phyloP scores from a whole-genome alignment of 2,888 invertebrate genomes.

The Sesamia inferens region DNA sequence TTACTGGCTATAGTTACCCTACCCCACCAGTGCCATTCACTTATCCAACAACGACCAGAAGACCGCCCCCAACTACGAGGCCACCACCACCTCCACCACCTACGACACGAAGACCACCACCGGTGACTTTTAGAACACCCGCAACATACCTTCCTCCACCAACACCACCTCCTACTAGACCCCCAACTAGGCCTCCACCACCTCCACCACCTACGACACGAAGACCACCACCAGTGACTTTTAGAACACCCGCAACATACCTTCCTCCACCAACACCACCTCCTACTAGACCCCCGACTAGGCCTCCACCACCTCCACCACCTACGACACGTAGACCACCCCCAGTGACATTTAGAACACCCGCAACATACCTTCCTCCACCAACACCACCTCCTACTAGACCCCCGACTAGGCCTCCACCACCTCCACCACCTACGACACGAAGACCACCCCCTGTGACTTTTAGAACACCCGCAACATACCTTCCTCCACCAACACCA shows the following conservation, averaged over 20 bases:
- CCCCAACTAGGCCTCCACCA: conserved; percentile 50
- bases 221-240: conserved; percentile 54
- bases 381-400: conserved; percentile 43
- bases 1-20: conserved; percentile 63
- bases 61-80: conserved; percentile 34
- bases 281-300: background rate
- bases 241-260: conserved; percentile 39
- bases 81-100: conserved; percentile 4
- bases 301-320: conserved; percentile 18
- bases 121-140: conserved; percentile 17
- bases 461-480: conserved; percentile 44
- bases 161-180: conserved; percentile 37
- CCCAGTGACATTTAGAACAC: conserved; percentile 38
- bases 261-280: conserved; percentile 43
- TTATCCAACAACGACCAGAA: conserved; percentile 56
- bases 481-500: conserved; percentile 39
- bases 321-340: background rate
- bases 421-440: background rate
- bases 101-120: background rate
- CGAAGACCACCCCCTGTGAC: conserved; percentile 37
- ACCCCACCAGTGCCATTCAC: conserved; percentile 56
- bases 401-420: background rate
- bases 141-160: conserved; percentile 53
- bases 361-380: conserved; percentile 18
- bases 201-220: conserved; percentile 24